Evolutionary conservation across 2,113 vertebrate species (phyloP).

Genomic region (Myrmecobius fasciatus): DNA sequence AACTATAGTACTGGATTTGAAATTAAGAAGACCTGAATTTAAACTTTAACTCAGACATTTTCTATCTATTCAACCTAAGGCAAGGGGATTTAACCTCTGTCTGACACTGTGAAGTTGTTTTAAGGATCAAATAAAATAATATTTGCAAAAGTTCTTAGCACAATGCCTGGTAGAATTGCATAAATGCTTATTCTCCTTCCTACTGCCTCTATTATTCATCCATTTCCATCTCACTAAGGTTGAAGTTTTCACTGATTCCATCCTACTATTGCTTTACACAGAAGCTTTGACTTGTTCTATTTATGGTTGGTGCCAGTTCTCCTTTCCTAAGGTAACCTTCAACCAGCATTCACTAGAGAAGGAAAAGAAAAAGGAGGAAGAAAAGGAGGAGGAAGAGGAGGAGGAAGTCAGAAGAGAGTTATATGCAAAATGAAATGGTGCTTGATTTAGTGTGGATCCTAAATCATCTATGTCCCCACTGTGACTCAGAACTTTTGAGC

Average conservation of each 20-base stretch:
- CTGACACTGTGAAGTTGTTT: not conserved
- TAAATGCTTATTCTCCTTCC: not conserved
- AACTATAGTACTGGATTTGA: too few species aligned
- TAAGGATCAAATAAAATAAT: not conserved
- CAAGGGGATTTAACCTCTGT: too few species aligned
- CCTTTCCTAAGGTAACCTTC: not conserved
- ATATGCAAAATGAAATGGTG: not conserved
- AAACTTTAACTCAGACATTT: too few species aligned
- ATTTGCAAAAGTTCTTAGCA: not conserved
- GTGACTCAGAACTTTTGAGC: not conserved
- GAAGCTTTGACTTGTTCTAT: not conserved
- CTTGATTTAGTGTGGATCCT: not conserved
- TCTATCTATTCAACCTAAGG: too few species aligned
- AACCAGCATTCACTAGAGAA: not conserved
- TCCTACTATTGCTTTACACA: not conserved
- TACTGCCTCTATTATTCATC: not conserved
- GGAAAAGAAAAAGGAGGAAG: too few species aligned
- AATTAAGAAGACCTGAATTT: too few species aligned
- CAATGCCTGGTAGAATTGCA: not conserved
- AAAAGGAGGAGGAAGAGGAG: too few species aligned
- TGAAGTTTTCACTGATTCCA: not conserved
- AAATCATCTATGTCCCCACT: not conserved
- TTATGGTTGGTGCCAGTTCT: not conserved
- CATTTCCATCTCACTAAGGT: not conserved
- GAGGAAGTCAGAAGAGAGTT: too few species aligned